Evolutionary conservation across 2,797 vertebrate genomes (phyloP).

Genomic region (Sebastes nivosus): DNA sequence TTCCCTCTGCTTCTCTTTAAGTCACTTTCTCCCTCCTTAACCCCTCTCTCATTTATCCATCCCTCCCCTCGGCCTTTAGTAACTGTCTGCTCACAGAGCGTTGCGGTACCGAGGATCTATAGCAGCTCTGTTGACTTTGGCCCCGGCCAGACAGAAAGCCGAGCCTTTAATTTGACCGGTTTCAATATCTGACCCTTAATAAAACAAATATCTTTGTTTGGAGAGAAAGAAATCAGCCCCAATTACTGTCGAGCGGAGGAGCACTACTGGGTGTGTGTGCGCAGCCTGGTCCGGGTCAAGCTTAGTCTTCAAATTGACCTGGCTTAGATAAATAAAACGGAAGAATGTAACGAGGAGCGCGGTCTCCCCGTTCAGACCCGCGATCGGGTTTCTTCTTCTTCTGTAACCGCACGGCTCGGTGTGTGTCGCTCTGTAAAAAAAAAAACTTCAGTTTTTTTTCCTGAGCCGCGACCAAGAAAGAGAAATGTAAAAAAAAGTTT

Average conservation of each 20-base stretch:
- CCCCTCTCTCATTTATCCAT: slow-evolving; percentile 23
- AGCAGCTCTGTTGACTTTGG: slow-evolving; percentile 77
- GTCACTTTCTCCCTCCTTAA: slow-evolving; percentile 33
- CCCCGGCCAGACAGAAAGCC: slow-evolving; percentile 58
- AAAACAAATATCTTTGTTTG: slow-evolving; percentile 87
- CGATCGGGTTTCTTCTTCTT: slow-evolving; percentile 53
- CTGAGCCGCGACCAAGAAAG: slow-evolving; percentile 5
- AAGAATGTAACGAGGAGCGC: slow-evolving; percentile 56
- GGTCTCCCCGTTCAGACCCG: slow-evolving; percentile 37
- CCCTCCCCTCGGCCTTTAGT: slow-evolving; percentile 26
- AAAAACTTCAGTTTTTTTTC: slow-evolving; percentile 25
- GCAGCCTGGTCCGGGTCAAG: slow-evolving; percentile 61
- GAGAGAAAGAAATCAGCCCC: slow-evolving; percentile 77
- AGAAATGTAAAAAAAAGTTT: slow-evolving; percentile 25
- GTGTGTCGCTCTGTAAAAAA: slow-evolving; percentile 26
- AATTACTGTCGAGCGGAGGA: slow-evolving; percentile 53
- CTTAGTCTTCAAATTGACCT: slow-evolving; percentile 64
- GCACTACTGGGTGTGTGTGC: slow-evolving; percentile 45
- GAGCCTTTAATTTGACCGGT: slow-evolving; percentile 79
- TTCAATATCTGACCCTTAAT: slow-evolving; percentile 85
- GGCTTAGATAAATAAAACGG: slow-evolving; percentile 68
- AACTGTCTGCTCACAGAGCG: slow-evolving; percentile 46
- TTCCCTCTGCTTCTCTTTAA: slow-evolving; percentile 26
- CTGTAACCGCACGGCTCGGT: slow-evolving; percentile 30
- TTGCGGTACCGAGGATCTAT: slow-evolving; percentile 61